Base-by-base conservation (phyloP, 2,888 invertebrate species). In the Ochlodes sylvanus region DNA sequence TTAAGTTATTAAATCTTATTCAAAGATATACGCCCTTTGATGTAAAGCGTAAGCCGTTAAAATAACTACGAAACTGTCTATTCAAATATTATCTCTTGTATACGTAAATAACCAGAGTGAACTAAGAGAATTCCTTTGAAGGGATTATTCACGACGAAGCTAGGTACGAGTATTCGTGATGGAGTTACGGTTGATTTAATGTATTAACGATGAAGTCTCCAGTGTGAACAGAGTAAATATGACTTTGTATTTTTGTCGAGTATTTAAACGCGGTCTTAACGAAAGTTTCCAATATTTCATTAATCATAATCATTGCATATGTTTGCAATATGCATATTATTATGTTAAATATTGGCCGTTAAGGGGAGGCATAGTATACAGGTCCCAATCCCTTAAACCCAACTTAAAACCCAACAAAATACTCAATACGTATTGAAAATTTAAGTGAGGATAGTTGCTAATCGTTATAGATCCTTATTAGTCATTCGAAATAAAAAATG, bases 111-210 rank as follows among this genome's bases (percentile, higher is more conserved):
- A 60, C 41, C 57, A 38, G 65, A 42, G 17, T 15, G 42, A 60
- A 54, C 44, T 32, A 34, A 15, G 58, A 65, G 66, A 50, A 66
- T 66, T 60, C 66, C 66, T 66, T 66, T 60, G 66, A 60, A 54
- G 42, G 60, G 66, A 66, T 60, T 66, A 60, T 60, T 66, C 42
- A 42, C 27, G 66, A 32, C 54, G 21, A 44, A 57, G 38, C 42
- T 52, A 32, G 10, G 27, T 27, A 27, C 27, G 32, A 57, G 14
- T 50, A 58, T 57, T 66, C 42, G 41, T 66, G 14, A 52, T 52
- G 21, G 14, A 52, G 14, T 52, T 52, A 55, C 54, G 27, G 15
- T 55, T 55, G 32, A 52, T 55, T 55, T 55, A 32, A 34, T 34
- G 10, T 52, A 50, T 50, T 50, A 50, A 21, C 21, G 52, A 21